Conservation (phyloP, 1,140 invertebrate genomes). For the Mactra quadrangularis region DNA sequence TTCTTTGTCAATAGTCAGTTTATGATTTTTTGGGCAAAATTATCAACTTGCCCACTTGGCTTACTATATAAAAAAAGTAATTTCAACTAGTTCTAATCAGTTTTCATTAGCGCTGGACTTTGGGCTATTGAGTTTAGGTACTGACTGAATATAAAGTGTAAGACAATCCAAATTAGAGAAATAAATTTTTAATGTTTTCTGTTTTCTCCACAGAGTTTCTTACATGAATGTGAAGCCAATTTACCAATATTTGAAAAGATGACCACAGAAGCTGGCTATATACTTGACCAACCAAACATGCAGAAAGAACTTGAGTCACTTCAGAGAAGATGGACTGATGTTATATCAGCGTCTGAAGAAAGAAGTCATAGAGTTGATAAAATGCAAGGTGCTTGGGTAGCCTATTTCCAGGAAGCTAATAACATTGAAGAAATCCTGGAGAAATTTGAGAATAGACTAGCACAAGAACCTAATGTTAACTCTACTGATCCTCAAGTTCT, state of each 20-base stretch:
- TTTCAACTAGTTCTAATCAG: too few relatives aligned
- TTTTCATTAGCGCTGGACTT: too few relatives aligned
- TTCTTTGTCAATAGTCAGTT: too few relatives aligned
- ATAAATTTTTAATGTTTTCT: too few relatives aligned
- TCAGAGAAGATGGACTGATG: conserved; percentile 83
- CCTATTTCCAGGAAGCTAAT: conserved; percentile 73
- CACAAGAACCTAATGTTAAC: conserved; percentile 75
- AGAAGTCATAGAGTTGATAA: conserved; percentile 77
- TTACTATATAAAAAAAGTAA: too few relatives aligned
- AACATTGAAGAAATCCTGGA: conserved; percentile 77
- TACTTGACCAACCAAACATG: conserved; percentile 85
- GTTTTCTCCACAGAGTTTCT: conserved; percentile 83
- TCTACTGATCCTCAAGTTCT: conserved; percentile 79
- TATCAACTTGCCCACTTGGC: too few relatives aligned
- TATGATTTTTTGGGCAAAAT: too few relatives aligned
- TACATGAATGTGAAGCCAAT: conserved; percentile 91
- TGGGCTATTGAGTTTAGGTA: too few relatives aligned
- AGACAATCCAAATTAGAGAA: too few relatives aligned
- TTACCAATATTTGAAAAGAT: conserved; percentile 84
- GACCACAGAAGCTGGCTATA: conserved; percentile 78
- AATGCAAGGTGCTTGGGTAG: conserved; percentile 76
- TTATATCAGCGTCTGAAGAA: conserved; percentile 76
- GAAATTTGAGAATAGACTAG: conserved; percentile 75
- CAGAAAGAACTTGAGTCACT: conserved; percentile 81
- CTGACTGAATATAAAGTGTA: too few relatives aligned